Evolutionary conservation across 2,113 vertebrate genomes (phyloP), one percentile per base, ranked within the genome.

Genomic region (Bufo bufo): DNA sequence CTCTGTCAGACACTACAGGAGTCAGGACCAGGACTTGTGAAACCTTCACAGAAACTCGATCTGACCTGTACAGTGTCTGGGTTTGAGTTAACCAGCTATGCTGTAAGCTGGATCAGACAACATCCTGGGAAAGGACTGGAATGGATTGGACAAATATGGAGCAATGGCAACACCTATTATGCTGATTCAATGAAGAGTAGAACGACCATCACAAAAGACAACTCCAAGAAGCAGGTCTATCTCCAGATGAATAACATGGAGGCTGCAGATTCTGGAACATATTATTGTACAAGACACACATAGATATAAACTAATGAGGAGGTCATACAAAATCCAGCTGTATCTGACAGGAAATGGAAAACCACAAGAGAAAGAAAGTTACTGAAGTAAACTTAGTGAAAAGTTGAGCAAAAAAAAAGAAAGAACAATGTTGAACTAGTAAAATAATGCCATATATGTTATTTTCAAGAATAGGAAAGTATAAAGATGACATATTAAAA

Each of bases 31-130:
- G 86, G 13, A 23, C 50, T n/a, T 4, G 54, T 54, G 56, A 83
- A 65, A 69, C 83, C 86, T 7, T 14, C 82, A 88, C 82, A 85
- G 23, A 9, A 63, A 1, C 83, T 89, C 56, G 66, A 49, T 50
- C 50, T 91, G 77, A 85, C 89, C 85, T 90, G 90, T 14, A 77
- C 81, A 50, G 71, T 85, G 8, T 87, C 90, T 17, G 82, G 84
- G 10, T 81, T 89, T 65, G 80, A 84, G 16, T 33, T 90, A 56
- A 63, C 47, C n/a, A 63, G 63, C 79, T 72, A n/a, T 63, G 0
- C 77, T 94, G 94, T 2, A 95, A 91, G 0, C 95, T 93, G 66
- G 95, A 87, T 85, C 45, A 84, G 77, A 33, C 75, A 89, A 63
- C 3, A 20, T 59, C 92, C 95, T 95, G 92, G 95, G 94, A 59